These are phyloP conservation scores for Tokudaia tokunoshimensis DNA, from an alignment of 2,797 vertebrate genomes.

Conservation along the genomic window DNA sequence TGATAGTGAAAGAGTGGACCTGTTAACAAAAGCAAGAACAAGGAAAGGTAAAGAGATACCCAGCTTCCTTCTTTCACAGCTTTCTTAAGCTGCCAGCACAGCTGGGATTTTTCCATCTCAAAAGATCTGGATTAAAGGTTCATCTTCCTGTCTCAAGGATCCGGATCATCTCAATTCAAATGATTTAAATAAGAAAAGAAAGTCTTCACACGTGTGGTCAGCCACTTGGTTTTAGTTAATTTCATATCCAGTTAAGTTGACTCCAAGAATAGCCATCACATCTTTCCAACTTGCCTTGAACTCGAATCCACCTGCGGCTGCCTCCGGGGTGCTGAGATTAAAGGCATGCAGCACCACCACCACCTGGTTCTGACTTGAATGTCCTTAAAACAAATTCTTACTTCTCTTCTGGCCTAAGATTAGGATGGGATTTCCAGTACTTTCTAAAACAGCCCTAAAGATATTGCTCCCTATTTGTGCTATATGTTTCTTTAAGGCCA, in stretches of 20 bases:
- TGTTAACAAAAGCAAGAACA: background rate
- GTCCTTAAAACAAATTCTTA: background rate
- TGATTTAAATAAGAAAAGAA: background rate
- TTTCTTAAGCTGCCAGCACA: too few species aligned
- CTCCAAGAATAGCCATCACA: background rate
- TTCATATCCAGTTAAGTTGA: background rate
- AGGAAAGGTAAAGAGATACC: background rate
- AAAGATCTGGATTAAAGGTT: background rate
- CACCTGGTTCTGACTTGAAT: background rate
- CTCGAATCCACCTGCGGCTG: background rate
- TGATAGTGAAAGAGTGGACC: background rate
- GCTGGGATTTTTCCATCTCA: background rate
- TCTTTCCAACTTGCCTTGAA: background rate
- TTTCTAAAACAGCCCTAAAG: background rate
- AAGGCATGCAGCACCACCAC: background rate
- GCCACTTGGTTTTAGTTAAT: background rate
- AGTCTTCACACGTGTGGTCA: background rate
- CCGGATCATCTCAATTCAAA: background rate
- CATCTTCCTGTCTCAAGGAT: background rate
- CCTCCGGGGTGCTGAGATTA: background rate
- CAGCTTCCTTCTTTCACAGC: background rate
- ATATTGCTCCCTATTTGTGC: background rate
- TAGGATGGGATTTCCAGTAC: background rate
- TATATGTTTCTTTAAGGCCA: background rate
- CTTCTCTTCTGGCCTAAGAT: background rate